Evolutionary conservation across 1,140 invertebrate genomes (phyloP).

Genomic region (Musca vetustissima): DNA sequence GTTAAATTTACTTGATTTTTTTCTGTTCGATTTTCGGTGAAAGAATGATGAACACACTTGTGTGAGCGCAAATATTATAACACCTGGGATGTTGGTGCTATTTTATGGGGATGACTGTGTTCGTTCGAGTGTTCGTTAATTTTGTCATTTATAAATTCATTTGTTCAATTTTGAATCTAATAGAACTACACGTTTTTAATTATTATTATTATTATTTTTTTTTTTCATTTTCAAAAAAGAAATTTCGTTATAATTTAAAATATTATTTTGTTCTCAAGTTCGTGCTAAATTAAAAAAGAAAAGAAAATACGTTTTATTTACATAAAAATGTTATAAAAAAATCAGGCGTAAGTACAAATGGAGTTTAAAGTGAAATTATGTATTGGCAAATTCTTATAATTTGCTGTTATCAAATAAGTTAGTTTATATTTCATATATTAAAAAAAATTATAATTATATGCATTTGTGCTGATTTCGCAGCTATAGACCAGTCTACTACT

Average conservation of each 20-base stretch:
- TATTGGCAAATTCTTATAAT: constrained; percentile 11
- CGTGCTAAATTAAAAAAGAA: neutral
- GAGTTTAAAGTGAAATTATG: constrained; percentile 39
- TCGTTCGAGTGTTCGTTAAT: too few relatives aligned
- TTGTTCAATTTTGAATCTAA: too few relatives aligned
- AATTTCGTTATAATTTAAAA: neutral
- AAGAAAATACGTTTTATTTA: neutral
- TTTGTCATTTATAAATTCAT: too few relatives aligned
- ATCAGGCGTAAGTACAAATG: constrained; percentile 55
- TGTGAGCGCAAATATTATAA: too few relatives aligned
- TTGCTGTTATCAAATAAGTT: constrained; percentile 3
- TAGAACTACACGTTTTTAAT: too few relatives aligned
- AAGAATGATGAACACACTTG: too few relatives aligned
- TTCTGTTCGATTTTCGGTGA: too few relatives aligned
- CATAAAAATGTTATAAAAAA: constrained; percentile 13
- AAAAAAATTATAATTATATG: neutral
- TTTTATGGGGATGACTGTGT: too few relatives aligned
- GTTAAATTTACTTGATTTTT: too few relatives aligned
- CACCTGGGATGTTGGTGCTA: too few relatives aligned
- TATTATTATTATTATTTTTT: neutral
- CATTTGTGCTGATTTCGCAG: neutral
- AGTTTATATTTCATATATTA: constrained; percentile 10
- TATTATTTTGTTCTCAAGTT: neutral
- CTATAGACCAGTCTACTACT: too few relatives aligned
- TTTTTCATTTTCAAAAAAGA: neutral